Percentiles rank a stretch among this genome's conserved stretches.
Evolutionary conservation across 1,140 invertebrate species (phyloP).

Genomic region (Epicauta chinensis): DNA sequence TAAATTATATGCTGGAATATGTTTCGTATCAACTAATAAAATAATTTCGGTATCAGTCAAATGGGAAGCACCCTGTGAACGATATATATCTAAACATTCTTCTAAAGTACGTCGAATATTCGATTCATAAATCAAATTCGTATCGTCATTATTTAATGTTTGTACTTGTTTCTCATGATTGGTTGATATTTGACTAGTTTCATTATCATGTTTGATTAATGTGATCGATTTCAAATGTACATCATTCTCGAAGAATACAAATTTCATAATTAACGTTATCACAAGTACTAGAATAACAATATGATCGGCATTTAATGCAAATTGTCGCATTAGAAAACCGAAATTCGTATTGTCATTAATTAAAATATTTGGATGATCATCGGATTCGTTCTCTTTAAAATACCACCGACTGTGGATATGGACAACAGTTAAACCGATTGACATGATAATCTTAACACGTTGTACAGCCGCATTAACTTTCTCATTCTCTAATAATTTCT

Average conservation of each 20-base stretch:
- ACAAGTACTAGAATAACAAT: conserved; percentile 81
- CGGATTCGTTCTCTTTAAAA: conserved; percentile 30
- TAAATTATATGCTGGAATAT: conserved; percentile 77
- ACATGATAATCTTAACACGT: conserved; percentile 90
- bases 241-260: conserved; percentile 83
- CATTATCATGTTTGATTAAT: conserved; percentile 12
- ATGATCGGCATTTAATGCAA: conserved; percentile 75
- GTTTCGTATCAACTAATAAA: conserved; percentile 64
- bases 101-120: conserved; percentile 51
- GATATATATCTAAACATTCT: conserved; percentile 73
- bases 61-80: conserved; percentile 57
- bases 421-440: conserved; percentile 81
- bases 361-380: conserved; percentile 19
- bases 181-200: conserved; percentile 9
- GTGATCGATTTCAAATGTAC: conserved; percentile 48
- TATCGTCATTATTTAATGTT: neutral
- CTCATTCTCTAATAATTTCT: conserved; percentile 28
- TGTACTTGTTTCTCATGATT: conserved; percentile 5
- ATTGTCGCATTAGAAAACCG: conserved; percentile 42
- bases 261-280: conserved; percentile 77
- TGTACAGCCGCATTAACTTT: conserved; percentile 80
- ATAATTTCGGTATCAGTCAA: conserved; percentile 79
- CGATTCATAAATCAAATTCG: neutral
- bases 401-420: conserved; percentile 61
- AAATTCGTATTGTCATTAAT: conserved; percentile 38